Conservation (phyloP, 2,888 invertebrate genomes). For the Xanthorhoe designata region DNA sequence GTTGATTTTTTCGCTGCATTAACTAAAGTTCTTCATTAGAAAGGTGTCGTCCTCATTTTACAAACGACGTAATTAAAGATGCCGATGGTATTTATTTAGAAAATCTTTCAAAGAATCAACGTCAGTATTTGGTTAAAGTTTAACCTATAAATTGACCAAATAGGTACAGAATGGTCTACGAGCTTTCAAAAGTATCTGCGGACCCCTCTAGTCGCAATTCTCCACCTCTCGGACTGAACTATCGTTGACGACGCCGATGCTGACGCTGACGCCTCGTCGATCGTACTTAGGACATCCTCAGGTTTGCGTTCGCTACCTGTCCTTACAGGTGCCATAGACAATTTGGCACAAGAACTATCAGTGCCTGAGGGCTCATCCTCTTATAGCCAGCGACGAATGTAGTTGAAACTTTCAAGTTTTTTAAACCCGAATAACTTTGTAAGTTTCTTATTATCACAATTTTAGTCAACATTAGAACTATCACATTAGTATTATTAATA, state of each 20-base stretch:
- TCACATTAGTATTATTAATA: background rate
- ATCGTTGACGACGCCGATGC: background rate
- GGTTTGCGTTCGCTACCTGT: background rate
- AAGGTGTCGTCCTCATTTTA: background rate
- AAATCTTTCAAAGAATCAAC: constrained; percentile 8
- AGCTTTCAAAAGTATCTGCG: constrained; percentile 10
- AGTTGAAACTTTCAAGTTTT: background rate
- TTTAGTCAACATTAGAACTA: background rate
- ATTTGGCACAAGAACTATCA: background rate
- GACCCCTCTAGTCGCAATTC: background rate
- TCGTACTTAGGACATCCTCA: background rate
- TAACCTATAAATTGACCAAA: constrained; percentile 23
- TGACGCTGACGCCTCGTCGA: background rate
- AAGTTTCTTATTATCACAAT: background rate
- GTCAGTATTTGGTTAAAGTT: constrained; percentile 12
- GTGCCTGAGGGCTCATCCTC: background rate
- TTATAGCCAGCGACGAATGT: background rate
- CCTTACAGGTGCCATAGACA: background rate
- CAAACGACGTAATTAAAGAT: background rate
- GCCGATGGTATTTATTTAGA: background rate
- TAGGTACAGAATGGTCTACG: constrained; percentile 11
- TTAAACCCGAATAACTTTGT: background rate
- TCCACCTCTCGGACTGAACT: background rate
- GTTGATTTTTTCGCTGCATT: constrained; percentile 8
- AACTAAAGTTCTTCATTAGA: background rate